Conservation (phyloP, 2,797 vertebrate genomes). For the Pristis pectinata region DNA sequence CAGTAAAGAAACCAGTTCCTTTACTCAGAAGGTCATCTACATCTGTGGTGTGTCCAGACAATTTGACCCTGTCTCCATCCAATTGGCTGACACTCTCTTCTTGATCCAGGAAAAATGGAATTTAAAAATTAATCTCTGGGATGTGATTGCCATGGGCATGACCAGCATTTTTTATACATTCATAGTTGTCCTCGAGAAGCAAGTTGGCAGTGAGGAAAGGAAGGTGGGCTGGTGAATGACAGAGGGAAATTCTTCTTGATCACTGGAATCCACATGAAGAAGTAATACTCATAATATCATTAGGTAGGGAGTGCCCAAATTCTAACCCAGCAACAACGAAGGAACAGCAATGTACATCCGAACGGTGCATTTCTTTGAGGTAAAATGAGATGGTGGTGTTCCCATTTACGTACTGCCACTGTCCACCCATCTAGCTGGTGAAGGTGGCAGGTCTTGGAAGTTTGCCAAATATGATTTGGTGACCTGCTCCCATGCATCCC, state of each 20-base stretch:
- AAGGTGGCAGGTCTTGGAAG: not conserved
- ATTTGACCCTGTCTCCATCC: no score
- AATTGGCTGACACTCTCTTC: no score
- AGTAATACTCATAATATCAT: not conserved
- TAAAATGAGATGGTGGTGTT: not conserved
- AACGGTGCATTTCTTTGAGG: not conserved
- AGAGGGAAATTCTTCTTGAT: not conserved
- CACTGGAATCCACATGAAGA: not conserved
- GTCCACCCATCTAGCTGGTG: not conserved
- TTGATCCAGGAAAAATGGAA: no score
- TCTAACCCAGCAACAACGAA: not conserved
- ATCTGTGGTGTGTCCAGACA: no score
- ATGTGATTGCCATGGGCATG: no score
- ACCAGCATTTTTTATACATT: no score
- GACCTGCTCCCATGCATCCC: not conserved
- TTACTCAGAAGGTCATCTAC: no score
- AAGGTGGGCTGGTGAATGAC: no score
- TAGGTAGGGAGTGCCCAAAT: not conserved
- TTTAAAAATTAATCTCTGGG: no score
- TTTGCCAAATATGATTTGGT: not conserved
- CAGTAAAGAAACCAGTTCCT: no score
- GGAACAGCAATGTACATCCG: not conserved
- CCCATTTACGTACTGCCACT: not conserved
- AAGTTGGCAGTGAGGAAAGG: no score
- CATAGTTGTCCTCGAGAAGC: no score